Percentiles rank a stretch among this genome's conserved stretches.
Conservation (phyloP, 2,113 vertebrate species). For the Pithys albifrons region DNA sequence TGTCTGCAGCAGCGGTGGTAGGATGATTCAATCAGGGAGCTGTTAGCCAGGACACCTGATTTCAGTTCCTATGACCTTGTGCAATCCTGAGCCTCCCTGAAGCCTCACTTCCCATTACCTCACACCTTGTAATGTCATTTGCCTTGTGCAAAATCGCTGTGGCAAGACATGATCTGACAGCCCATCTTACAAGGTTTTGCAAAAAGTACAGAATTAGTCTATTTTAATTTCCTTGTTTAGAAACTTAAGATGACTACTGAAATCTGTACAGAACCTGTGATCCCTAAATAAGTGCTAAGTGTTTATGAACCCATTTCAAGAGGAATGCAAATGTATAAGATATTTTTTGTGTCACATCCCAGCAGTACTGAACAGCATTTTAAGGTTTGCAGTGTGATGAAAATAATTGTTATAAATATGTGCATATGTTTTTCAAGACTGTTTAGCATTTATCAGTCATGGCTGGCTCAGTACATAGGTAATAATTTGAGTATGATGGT, state of each 20-base stretch:
- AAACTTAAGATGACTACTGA: neutral
- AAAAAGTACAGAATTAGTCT: neutral
- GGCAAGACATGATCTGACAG: neutral
- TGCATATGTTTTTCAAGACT: neutral
- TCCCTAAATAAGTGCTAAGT: neutral
- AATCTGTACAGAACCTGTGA: neutral
- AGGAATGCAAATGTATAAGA: neutral
- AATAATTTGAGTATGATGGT: neutral
- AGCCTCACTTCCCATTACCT: neutral
- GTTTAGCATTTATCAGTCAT: neutral
- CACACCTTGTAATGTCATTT: neutral
- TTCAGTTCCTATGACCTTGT: constrained; percentile 14
- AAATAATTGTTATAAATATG: neutral
- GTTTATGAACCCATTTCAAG: neutral
- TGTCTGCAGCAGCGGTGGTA: neutral
- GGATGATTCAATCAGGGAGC: neutral
- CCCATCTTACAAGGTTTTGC: neutral
- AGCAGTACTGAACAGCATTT: neutral
- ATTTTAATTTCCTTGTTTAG: neutral
- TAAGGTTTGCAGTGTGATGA: neutral
- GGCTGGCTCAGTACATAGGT: neutral
- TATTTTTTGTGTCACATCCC: neutral
- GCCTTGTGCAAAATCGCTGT: neutral
- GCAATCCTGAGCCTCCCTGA: neutral
- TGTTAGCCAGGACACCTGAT: neutral